Conservation (phyloP, 2,113 vertebrate genomes). For the Ictidomys tridecemlineatus region DNA sequence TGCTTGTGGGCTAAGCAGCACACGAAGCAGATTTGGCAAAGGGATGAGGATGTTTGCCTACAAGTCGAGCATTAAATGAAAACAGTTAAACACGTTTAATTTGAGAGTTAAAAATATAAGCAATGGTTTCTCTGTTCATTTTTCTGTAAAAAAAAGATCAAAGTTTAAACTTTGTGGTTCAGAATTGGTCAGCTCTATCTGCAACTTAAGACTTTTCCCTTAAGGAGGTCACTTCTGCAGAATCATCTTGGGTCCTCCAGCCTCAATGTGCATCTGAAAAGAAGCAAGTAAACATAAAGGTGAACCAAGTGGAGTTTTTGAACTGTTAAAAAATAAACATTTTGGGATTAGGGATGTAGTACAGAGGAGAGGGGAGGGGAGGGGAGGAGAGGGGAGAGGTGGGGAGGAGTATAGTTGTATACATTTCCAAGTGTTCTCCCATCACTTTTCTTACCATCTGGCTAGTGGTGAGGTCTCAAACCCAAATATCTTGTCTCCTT, state of each 20-base stretch:
- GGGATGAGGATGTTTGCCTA: neutral
- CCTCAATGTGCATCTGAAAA: neutral
- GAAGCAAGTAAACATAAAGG: neutral
- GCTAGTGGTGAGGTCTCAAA: neutral
- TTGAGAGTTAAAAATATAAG: neutral
- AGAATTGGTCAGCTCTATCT: neutral
- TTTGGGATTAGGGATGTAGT: neutral
- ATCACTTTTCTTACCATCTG: neutral
- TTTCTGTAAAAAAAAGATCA: neutral
- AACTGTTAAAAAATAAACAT: neutral
- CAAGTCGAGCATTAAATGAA: neutral
- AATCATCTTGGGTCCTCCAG: fast-evolving
- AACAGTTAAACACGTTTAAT: neutral
- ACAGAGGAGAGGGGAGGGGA: too few species aligned
- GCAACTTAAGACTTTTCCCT: neutral
- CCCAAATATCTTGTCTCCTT: neutral
- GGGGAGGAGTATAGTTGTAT: neutral
- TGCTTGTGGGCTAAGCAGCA: neutral
- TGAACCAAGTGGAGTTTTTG: neutral
- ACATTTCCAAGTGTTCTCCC: neutral
- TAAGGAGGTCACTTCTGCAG: neutral
- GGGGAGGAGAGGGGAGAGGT: too few species aligned
- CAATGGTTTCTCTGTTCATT: neutral
- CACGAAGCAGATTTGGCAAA: neutral
- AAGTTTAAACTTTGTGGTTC: neutral